Percentiles rank a stretch among this genome's conserved stretches.
Conservation (phyloP, 64 coral and sea anemone species). For the Montipora sp. region DNA sequence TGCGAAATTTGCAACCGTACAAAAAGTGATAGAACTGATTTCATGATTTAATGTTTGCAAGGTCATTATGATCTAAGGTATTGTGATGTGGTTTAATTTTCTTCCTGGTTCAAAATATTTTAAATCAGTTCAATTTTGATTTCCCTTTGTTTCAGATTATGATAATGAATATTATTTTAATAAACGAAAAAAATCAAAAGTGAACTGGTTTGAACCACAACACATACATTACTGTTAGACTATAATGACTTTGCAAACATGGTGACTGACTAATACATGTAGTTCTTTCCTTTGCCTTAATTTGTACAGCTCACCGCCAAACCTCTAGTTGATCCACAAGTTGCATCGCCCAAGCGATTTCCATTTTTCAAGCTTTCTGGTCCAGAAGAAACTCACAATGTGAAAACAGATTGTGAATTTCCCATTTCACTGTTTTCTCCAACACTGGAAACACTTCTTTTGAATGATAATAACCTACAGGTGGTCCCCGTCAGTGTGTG, state of each 20-base stretch:
- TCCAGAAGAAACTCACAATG: constrained; percentile 66
- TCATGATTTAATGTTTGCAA: too few species aligned
- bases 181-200: too few species aligned
- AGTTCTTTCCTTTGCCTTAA: background rate
- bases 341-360: constrained; percentile 50
- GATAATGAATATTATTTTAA: too few species aligned
- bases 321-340: constrained; percentile 39
- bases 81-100: too few species aligned
- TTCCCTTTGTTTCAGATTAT: too few species aligned
- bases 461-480: constrained; percentile 85
- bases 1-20: too few species aligned
- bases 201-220: too few species aligned
- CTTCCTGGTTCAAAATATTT: too few species aligned
- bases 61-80: too few species aligned
- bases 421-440: constrained; percentile 71
- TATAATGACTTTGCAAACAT: background rate
- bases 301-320: constrained; percentile 67
- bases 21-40: too few species aligned
- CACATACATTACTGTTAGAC: background rate
- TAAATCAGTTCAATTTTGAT: too few species aligned
- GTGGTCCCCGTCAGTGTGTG: constrained; percentile 80
- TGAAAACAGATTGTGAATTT: constrained; percentile 82
- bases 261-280: too few species aligned
- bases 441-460: constrained; percentile 80
- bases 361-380: constrained; percentile 57